Percentiles rank a stretch among this genome's conserved stretches.
Conservation (phyloP, 2,797 vertebrate species). For the Podarcis siculus region DNA sequence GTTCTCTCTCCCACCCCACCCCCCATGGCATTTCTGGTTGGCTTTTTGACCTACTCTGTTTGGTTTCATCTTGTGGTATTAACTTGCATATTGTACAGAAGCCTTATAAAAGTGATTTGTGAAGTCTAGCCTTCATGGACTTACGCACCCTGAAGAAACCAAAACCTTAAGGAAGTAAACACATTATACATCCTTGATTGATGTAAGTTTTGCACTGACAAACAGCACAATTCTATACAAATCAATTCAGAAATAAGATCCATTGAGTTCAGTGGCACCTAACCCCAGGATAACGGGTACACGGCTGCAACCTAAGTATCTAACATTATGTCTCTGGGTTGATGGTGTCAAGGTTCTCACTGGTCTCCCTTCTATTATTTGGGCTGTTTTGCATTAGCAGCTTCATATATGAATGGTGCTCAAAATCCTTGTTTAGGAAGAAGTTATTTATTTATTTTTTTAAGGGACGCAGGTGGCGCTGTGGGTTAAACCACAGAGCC, state of each 20-base stretch:
- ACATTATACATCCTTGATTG: not conserved
- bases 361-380: not conserved
- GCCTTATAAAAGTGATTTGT: not conserved
- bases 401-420: not conserved
- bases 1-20: not conserved
- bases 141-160: not conserved
- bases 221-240: no score
- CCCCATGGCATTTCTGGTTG: slow-evolving; percentile 5
- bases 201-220: no score
- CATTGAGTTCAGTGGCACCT: no score
- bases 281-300: not conserved
- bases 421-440: not conserved
- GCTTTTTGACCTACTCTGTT: not conserved
- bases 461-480: no score
- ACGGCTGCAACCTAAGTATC: not conserved
- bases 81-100: slow-evolving; percentile 14
- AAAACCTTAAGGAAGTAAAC: slow-evolving; percentile 5
- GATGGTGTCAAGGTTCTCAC: not conserved
- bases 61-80: not conserved
- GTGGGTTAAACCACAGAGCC: no score
- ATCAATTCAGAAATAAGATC: no score
- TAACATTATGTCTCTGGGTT: not conserved
- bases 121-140: not conserved
- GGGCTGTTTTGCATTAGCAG: not conserved
- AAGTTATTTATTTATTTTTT: no score